Conservation (phyloP, 1,140 invertebrate genomes). For the Conus betulinus region DNA sequence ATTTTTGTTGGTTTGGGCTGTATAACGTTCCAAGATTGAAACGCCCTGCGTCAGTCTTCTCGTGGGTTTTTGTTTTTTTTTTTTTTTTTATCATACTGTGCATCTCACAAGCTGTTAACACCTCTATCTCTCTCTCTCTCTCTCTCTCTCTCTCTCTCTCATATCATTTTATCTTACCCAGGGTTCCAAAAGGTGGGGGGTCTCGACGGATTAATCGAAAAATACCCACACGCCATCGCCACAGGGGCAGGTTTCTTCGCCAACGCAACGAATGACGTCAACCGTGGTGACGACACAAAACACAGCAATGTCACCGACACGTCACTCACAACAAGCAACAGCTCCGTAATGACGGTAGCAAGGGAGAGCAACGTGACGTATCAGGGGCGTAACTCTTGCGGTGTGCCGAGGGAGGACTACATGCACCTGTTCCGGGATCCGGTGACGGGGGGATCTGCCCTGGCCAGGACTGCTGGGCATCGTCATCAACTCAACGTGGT, state of each 20-base stretch:
- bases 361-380: too few species aligned
- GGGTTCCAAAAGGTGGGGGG: conserved; percentile 77
- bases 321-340: neutral
- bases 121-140: neutral
- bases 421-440: conserved; percentile 76
- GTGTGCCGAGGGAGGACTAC: conserved; percentile 71
- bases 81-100: too few species aligned
- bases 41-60: too few species aligned
- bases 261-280: neutral
- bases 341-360: too few species aligned
- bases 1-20: too few species aligned
- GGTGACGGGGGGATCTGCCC: conserved; percentile 74
- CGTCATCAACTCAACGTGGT: conserved; percentile 79
- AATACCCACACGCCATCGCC: conserved; percentile 75
- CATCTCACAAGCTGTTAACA: too few species aligned
- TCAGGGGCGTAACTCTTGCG: conserved; percentile 56
- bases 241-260: conserved; percentile 52
- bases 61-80: too few species aligned
- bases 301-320: neutral
- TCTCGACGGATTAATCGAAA: conserved; percentile 72
- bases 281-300: neutral
- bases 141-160: conserved; percentile 34
- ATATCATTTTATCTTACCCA: conserved; percentile 30
- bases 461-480: conserved; percentile 79
- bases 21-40: too few species aligned